Base-by-base conservation (phyloP, 2,888 invertebrate species). In the Drosophila dives region DNA sequence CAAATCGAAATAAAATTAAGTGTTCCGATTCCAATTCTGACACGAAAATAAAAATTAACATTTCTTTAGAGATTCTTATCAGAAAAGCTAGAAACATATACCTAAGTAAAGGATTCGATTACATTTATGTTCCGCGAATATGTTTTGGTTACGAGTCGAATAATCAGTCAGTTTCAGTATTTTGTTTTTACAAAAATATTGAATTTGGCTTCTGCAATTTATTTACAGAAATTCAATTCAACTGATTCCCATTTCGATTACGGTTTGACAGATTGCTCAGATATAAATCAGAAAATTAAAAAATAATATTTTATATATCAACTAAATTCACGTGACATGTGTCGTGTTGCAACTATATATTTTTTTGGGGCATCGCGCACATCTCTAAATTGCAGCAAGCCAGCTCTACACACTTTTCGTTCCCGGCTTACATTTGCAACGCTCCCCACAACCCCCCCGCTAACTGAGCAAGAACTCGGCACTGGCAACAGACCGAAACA, bases 401-500 rank as follows among this genome's bases (percentile, higher is more conserved):
- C 38, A 55, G 40, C 55, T 32, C 29, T 56, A 32, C 26, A 17
- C 40, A 32, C 32, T 26, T n/a, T 15, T 15, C 4, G n/a, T 7
- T 29, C n/a, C 15, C 26, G 7, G n/a, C 29, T 55, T n/a, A 7
- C 36, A 23, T 38, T 8, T 12, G 26, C 48, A 20, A 34, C 38
- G 40, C 8, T 5, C 29, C 29, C 29, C 29, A 29, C 29, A 29
- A 29, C 34, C 49, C 55, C 36, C n/a, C 38, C 33, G 36, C 51
- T 8, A 32, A 20, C 51, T 32, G 62, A 62, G 63, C 53, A 50
- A 38, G 72, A 62, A 48, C 71, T 64, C 56, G 48, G 34, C 5
- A n/a, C 72, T 65, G 75, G 51, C 88, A 80, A 56, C 77, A 88
- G 83, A 88, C 89, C 90, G 89, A 83, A 88, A 88, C 90, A 86